These are phyloP conservation scores for Phataginus tricuspis DNA, from an alignment of 2,797 vertebrate genomes.

Conservation along the genomic window DNA sequence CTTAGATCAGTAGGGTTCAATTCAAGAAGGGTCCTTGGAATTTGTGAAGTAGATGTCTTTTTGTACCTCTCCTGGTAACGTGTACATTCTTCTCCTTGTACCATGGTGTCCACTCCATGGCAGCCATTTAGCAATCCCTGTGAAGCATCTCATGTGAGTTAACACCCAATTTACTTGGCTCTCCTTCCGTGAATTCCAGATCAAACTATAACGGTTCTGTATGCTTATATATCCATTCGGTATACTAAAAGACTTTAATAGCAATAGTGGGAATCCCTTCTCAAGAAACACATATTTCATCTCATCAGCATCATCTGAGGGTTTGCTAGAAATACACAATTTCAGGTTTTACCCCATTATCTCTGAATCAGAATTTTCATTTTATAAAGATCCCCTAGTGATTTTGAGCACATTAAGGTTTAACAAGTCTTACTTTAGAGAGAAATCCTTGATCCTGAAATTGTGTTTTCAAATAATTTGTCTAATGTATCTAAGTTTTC, in stretches of 20 bases:
- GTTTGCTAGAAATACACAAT: background rate
- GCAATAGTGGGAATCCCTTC: background rate
- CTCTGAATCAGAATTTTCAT: background rate
- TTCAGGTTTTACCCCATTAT: background rate
- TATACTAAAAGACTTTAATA: background rate
- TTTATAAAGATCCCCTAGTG: background rate
- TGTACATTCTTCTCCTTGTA: background rate
- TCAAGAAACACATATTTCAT: background rate
- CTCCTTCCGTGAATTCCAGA: background rate
- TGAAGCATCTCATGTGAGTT: background rate
- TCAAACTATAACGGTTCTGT: background rate
- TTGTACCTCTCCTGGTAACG: background rate
- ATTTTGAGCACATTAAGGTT: background rate
- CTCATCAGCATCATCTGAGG: background rate
- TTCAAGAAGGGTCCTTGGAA: background rate
- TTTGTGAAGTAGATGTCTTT: background rate
- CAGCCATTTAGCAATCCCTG: background rate
- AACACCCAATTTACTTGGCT: background rate
- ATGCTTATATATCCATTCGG: background rate
- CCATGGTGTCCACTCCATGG: background rate
- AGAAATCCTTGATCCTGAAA: background rate
- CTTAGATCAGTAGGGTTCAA: background rate
- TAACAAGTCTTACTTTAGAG: background rate
- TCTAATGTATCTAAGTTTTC: background rate
- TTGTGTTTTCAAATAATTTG: background rate